Conservation (phyloP, 2,113 vertebrate species). For the Platysteira castanea region DNA sequence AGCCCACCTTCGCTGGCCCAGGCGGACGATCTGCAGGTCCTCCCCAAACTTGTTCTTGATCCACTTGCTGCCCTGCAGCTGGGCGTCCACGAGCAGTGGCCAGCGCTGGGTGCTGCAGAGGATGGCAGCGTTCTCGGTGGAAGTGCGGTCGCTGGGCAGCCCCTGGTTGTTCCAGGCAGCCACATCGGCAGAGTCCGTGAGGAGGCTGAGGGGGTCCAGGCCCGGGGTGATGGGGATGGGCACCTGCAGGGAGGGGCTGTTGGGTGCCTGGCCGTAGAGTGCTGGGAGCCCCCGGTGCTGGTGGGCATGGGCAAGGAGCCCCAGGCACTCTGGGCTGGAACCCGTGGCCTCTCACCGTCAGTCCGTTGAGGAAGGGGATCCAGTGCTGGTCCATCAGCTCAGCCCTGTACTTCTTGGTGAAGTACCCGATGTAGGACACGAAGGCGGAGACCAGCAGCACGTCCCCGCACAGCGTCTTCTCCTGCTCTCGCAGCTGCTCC, state of each 20-base stretch:
- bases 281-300: rapidly evolving
- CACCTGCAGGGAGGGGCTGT: conserved; percentile 4
- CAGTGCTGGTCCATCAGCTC: conserved; percentile 74
- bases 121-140: conserved; percentile 73
- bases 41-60: conserved; percentile 72
- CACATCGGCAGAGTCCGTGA: conserved; percentile 62
- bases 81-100: conserved; percentile 74
- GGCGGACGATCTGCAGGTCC: conserved; percentile 56
- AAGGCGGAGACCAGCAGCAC: conserved; percentile 74
- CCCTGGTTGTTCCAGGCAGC: conserved; percentile 80
- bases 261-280: rapidly evolving
- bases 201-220: conserved; percentile 74
- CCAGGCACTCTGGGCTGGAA: rapidly evolving
- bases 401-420: conserved; percentile 76
- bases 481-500: conserved; percentile 55
- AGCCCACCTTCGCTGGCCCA: conserved; percentile 70
- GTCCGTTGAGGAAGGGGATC: conserved; percentile 64
- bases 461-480: conserved; percentile 62
- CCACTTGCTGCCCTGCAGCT: conserved; percentile 78
- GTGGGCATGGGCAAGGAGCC: rapidly evolving
- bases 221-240: conserved; percentile 71
- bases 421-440: conserved; percentile 77
- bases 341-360: background rate
- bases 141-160: conserved; percentile 77
- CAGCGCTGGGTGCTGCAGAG: conserved; percentile 76